phyloP scores from a whole-genome alignment of 2,797 vertebrate species.

The Neosilurus mollespiculum region DNA sequence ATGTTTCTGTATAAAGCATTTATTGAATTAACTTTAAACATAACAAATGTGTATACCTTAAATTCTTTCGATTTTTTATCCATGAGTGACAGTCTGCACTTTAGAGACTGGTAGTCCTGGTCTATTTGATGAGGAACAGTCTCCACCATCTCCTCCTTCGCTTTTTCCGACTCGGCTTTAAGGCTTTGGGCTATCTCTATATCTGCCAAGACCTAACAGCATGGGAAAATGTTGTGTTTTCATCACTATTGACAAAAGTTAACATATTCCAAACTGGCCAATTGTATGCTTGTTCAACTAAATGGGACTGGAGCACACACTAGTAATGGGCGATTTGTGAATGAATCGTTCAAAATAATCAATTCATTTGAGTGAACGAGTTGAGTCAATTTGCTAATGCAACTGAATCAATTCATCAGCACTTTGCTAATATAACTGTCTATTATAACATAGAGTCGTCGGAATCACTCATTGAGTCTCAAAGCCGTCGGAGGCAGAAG shows the following conservation, averaged over 20 bases:
- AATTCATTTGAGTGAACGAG: too few species aligned
- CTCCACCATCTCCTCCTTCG: slow-evolving; percentile 72
- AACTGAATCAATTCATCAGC: too few species aligned
- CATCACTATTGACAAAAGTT: not conserved
- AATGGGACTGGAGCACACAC: not conserved
- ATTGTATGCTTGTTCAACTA: not conserved
- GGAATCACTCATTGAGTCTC: too few species aligned
- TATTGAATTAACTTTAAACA: not conserved
- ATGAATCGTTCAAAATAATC: too few species aligned
- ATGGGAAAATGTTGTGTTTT: not conserved
- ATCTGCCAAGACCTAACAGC: slow-evolving; percentile 85
- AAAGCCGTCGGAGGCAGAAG: too few species aligned
- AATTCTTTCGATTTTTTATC: slow-evolving; percentile 61
- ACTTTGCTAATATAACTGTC: too few species aligned
- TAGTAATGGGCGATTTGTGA: too few species aligned
- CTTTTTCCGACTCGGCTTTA: slow-evolving; percentile 79
- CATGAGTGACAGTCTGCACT: slow-evolving; percentile 79
- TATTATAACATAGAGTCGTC: too few species aligned
- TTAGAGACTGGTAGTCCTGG: slow-evolving; percentile 83
- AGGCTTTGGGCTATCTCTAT: slow-evolving; percentile 90
- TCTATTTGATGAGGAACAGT: slow-evolving; percentile 79
- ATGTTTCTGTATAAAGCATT: too few species aligned
- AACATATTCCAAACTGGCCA: not conserved
- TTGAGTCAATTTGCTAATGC: too few species aligned
- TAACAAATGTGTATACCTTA: slow-evolving; percentile 61